Base-by-base conservation (phyloP, 2,113 vertebrate species). In the Sciurus niger region DNA sequence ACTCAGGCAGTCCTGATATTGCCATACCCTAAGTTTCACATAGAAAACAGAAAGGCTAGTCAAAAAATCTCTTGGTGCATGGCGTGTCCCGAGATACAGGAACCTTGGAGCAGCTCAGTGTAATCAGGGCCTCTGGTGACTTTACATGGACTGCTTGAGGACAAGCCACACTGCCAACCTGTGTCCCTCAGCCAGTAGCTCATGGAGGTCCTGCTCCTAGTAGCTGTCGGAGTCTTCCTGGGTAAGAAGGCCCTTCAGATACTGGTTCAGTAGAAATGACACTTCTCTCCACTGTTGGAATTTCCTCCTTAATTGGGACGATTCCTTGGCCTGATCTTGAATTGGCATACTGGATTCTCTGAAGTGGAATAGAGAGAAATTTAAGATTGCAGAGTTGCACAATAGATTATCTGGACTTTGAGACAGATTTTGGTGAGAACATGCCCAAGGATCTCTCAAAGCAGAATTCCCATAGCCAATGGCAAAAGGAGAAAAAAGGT, bases 211-310 rank as follows among this genome's bases (percentile, higher is more conserved):
- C 98, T 99, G 99, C 17, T 99, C 99, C 98, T 99, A 98, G 97
- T 98, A 11, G 11, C 18, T 37, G 2, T 99, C 99, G 0, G 99
- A 98, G 96, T 99, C 99, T 0, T 99, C 99, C 96, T 98, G 98
- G 0, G 98, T 97, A 73, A 99, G 99, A 48, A 99, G 98, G 92
- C 99, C 99, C 98, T 99, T 99, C 0, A 99, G 99, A 95, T 99
- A 99, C 97, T 99, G 58, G 24, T 60, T 60, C 17, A 60, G 2
- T 60, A 99, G 96, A 94, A 92, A 98, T 96, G 99, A 98, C 53
- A 98, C 79, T 0, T 99, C 98, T 0, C 97, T 98, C 2, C 98
- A 99, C 89, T 99, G 99, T 6, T 98, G 97, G 97, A 99, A 97
- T 1, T 94, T 97, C 98, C 99, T 99, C 48, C 24, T 53, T 20